A percentile compares a stretch with the other conserved stretches of the same genome.
These are phyloP conservation scores for Andrena dorsata DNA, from an alignment of 2,888 invertebrate species.

Conservation along the genomic window DNA sequence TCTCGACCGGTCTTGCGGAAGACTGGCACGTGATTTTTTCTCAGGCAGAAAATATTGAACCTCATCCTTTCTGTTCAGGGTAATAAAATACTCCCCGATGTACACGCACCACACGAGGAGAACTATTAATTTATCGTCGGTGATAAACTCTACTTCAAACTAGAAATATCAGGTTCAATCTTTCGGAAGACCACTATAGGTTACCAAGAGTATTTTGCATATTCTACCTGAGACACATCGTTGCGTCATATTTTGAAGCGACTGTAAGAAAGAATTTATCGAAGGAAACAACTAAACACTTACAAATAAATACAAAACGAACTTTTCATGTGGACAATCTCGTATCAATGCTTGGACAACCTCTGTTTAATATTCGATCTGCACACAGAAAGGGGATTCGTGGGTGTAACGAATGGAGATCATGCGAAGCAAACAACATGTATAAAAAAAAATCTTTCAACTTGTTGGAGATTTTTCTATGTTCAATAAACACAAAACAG, in stretches of 20 bases:
- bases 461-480: neutral
- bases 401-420: too few species aligned
- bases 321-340: neutral
- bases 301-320: neutral
- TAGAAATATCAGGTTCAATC: too few species aligned
- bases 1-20: slow-evolving; percentile 13
- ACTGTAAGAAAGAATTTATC: neutral
- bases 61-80: slow-evolving; percentile 2
- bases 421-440: neutral
- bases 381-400: slow-evolving; percentile 10
- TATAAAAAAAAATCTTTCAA: neutral
- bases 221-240: too few species aligned
- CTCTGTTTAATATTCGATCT: slow-evolving; percentile 19
- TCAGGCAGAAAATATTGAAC: slow-evolving; percentile 28
- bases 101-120: neutral
- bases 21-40: slow-evolving; percentile 18
- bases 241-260: too few species aligned
- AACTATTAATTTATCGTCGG: slow-evolving; percentile 16
- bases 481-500: slow-evolving; percentile 12
- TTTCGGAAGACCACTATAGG: too few species aligned
- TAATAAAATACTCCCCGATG: slow-evolving; percentile 27
- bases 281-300: neutral
- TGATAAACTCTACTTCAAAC: neutral
- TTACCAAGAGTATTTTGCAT: too few species aligned
- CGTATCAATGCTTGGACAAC: slow-evolving; percentile 5